These are phyloP conservation scores for Acipenser oxyrinchus DNA, from an alignment of 2,797 vertebrate genomes.

Conservation along the genomic window DNA sequence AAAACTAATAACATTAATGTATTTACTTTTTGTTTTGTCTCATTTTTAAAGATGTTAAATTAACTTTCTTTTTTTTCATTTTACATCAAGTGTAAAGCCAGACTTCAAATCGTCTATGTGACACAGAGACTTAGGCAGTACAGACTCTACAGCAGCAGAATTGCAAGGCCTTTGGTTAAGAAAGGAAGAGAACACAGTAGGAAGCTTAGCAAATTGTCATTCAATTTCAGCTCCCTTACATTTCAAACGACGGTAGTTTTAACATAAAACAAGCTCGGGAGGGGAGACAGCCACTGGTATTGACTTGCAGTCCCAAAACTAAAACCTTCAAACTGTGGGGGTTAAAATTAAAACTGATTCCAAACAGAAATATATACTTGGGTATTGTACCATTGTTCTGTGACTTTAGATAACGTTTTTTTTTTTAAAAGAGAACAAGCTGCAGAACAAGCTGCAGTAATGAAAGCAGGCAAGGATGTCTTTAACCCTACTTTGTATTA, in stretches of 20 bases:
- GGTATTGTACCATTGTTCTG: constrained; percentile 5
- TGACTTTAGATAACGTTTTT: constrained; percentile 4
- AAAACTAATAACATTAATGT: constrained; percentile 37
- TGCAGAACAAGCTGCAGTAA: not conserved
- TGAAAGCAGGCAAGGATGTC: not conserved
- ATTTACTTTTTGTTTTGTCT: constrained; percentile 14
- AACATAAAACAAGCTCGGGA: constrained; percentile 1
- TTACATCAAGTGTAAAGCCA: not conserved
- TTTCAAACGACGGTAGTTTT: constrained; percentile 2
- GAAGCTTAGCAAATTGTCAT: constrained; percentile 19
- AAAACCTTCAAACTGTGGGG: constrained; percentile 6
- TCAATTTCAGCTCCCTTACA: constrained; percentile 11
- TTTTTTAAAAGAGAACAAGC: not conserved
- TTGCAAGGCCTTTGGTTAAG: not conserved
- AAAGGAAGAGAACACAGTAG: constrained; percentile 16
- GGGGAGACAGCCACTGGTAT: constrained; percentile 1
- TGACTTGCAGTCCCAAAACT: not conserved
- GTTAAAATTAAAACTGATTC: not conserved
- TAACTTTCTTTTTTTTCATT: not conserved
- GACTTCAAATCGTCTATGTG: not conserved
- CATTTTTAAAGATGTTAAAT: constrained; percentile 7
- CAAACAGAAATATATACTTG: constrained; percentile 8
- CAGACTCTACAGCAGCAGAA: constrained; percentile 3
- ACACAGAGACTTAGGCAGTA: not conserved
- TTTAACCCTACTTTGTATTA: too few species aligned